Evolutionary conservation across 37 sponge, comb jelly and placozoan genomes (phyloP).

Genomic region (Dysidea cf. avara): DNA sequence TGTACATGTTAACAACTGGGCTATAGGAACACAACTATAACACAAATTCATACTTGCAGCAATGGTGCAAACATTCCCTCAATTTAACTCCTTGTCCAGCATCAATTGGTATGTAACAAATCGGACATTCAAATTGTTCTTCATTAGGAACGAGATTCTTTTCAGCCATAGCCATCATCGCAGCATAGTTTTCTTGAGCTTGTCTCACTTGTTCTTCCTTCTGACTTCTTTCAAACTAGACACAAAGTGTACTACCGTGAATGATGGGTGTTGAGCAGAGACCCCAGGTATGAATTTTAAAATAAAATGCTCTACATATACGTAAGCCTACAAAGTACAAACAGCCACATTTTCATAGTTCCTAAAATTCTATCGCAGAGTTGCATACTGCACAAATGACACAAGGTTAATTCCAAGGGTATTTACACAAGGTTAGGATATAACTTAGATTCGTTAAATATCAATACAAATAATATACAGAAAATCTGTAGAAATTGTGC

Average conservation of each 20-base stretch:
- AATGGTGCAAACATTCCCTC: constrained; percentile 80
- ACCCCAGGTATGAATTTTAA: not conserved
- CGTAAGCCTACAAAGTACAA: no score
- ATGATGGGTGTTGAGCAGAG: no score
- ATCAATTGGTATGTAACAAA: constrained; percentile 56
- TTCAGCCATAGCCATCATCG: constrained; percentile 52
- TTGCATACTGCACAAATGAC: no score
- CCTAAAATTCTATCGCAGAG: no score
- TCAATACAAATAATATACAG: no score
- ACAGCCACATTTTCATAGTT: no score
- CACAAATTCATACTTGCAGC: constrained; percentile 73
- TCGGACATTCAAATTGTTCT: constrained; percentile 80
- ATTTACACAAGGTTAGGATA: no score
- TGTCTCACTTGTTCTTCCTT: constrained; percentile 22
- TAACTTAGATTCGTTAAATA: no score
- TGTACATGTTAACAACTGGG: no score
- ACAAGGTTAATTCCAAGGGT: no score
- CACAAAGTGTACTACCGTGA: not conserved
- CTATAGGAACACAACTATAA: no score
- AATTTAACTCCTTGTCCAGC: constrained; percentile 84
- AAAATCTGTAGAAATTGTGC: no score
- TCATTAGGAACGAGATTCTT: constrained; percentile 39
- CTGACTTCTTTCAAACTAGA: constrained; percentile 31
- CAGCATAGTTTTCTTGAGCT: constrained; percentile 49
- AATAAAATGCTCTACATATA: not conserved